Conservation (phyloP, 2,797 vertebrate species). For the Heteromormyrus szaboi region DNA sequence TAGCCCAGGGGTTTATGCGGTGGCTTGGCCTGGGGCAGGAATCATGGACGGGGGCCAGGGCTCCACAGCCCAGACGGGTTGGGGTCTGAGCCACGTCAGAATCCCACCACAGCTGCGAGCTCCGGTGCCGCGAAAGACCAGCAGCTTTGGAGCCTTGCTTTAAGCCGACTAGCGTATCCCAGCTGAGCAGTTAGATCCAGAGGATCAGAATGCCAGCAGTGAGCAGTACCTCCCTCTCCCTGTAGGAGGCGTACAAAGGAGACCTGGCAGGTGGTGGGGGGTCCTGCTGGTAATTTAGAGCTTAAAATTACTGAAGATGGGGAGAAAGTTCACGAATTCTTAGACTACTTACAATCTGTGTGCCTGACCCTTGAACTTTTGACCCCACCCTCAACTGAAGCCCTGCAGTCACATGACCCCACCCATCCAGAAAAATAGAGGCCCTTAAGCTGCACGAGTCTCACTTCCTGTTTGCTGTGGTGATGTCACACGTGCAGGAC, state of each 20-base stretch:
- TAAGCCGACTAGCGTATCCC: neutral
- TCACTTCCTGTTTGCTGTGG: neutral
- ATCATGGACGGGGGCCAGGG: neutral
- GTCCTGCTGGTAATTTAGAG: neutral
- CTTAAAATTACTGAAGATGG: neutral
- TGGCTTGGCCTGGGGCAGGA: neutral
- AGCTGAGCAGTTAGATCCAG: no score
- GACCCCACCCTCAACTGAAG: neutral
- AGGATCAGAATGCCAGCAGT: neutral
- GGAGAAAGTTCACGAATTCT: neutral
- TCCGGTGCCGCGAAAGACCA: neutral
- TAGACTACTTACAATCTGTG: neutral
- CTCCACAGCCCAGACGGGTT: neutral
- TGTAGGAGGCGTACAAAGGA: neutral
- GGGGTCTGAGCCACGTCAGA: neutral
- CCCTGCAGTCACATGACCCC: neutral
- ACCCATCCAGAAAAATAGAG: neutral
- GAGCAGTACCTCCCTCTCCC: neutral
- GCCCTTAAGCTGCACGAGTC: neutral
- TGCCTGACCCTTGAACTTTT: neutral
- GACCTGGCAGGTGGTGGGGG: neutral
- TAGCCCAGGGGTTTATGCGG: neutral
- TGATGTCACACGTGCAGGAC: neutral
- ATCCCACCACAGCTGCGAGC: neutral
- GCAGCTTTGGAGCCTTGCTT: neutral